phyloP scores from a whole-genome alignment of 2,888 invertebrate genomes.

The Lithodes maja region DNA sequence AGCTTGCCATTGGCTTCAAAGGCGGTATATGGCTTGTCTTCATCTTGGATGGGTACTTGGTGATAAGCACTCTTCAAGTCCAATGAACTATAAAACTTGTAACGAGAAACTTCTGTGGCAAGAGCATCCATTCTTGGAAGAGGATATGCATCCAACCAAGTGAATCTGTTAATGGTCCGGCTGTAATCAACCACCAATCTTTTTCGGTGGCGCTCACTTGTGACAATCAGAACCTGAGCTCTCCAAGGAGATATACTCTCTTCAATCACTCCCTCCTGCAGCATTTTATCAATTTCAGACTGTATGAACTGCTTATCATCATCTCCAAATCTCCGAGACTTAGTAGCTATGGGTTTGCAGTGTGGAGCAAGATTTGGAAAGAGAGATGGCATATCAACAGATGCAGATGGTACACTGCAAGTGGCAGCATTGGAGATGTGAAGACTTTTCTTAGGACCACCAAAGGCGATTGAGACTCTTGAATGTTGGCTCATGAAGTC shows the following conservation, averaged over 20 bases:
- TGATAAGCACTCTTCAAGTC: conserved; percentile 63
- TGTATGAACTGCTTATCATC: background rate
- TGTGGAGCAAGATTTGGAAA: background rate
- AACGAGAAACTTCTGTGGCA: conserved; percentile 37
- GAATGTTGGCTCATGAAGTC: conserved; percentile 30
- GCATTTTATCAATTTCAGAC: background rate
- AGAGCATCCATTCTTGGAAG: conserved; percentile 54
- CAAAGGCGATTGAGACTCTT: background rate
- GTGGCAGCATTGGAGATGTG: background rate
- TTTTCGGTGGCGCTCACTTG: conserved; percentile 1
- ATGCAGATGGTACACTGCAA: background rate
- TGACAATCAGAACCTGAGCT: conserved; percentile 34
- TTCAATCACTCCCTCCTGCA: conserved; percentile 15
- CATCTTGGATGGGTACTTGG: conserved; percentile 42
- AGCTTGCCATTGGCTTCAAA: conserved; percentile 48
- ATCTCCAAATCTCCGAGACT: background rate
- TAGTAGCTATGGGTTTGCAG: background rate
- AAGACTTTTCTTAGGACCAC: background rate
- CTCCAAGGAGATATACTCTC: conserved; percentile 34
- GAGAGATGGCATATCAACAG: background rate
- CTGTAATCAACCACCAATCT: conserved; percentile 34
- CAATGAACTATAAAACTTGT: conserved; percentile 59
- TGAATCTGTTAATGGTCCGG: conserved; percentile 32
- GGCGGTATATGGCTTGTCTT: conserved; percentile 54
- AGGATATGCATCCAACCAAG: conserved; percentile 30